Evolutionary conservation across 1,140 invertebrate species (phyloP).

Genomic region (Lasioglossum albipes): DNA sequence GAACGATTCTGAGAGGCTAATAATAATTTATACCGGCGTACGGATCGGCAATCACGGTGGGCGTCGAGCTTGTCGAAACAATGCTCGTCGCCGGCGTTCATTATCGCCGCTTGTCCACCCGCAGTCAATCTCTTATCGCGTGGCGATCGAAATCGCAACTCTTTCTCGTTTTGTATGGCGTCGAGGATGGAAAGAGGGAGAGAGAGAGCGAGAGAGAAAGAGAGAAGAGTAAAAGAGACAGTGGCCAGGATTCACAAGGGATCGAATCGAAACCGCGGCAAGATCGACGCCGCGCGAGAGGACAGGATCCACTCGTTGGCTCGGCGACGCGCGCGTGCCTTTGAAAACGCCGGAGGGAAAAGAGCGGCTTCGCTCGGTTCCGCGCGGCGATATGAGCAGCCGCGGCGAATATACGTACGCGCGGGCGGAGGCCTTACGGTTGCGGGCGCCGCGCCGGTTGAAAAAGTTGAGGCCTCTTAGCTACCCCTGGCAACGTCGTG

Average conservation of each 20-base stretch:
- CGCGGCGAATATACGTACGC: conserved; percentile 9
- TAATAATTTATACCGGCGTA: conserved; percentile 17
- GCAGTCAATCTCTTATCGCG: conserved; percentile 14
- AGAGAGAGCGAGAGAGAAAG: too few species aligned
- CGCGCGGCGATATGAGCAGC: conserved; percentile 32
- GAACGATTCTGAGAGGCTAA: too few species aligned
- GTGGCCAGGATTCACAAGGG: conserved; percentile 18
- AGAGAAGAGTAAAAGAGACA: neutral
- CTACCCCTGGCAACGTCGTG: conserved; percentile 40
- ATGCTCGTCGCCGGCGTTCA: conserved; percentile 7
- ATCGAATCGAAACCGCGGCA: conserved; percentile 14
- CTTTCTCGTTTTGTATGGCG: neutral
- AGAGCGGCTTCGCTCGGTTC: too few species aligned
- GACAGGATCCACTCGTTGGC: conserved; percentile 32
- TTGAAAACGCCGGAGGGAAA: conserved; percentile 33
- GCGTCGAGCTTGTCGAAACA: neutral
- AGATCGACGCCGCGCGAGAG: conserved; percentile 45
- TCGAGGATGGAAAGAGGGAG: too few species aligned
- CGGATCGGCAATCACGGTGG: conserved; percentile 1
- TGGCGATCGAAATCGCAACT: conserved; percentile 14
- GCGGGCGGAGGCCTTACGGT: too few species aligned
- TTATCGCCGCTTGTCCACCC: conserved; percentile 16
- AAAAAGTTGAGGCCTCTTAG: conserved; percentile 33
- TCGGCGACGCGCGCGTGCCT: conserved; percentile 29
- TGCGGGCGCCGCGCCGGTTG: neutral